Percentiles rank a stretch among this genome's conserved stretches.
Evolutionary conservation across 2,113 vertebrate species (phyloP).

Genomic region (Tychaedon coryphoeus): DNA sequence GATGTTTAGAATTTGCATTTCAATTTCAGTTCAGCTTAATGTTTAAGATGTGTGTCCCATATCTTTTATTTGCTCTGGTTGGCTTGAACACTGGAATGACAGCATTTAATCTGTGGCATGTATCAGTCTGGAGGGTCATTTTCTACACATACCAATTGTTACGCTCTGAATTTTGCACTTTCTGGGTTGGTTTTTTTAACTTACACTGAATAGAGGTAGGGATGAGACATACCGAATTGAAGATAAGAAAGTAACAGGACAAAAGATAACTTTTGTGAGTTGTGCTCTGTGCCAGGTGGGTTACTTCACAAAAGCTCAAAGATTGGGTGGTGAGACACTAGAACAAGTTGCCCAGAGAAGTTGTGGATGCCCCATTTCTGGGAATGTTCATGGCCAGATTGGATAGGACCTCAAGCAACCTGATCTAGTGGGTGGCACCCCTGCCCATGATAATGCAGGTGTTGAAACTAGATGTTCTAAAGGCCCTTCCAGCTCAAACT

Average conservation of each 20-base stretch:
- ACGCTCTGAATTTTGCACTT: not conserved
- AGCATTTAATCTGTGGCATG: not conserved
- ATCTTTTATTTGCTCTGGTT: not conserved
- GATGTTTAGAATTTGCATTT: not conserved
- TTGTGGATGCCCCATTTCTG: not conserved
- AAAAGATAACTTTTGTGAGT: not conserved
- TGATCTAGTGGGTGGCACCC: not conserved
- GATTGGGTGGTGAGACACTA: not conserved
- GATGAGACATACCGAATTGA: not conserved
- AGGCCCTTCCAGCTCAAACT: not conserved
- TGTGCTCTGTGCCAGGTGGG: fast-evolving
- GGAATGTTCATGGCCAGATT: not conserved
- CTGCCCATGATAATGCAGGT: not conserved
- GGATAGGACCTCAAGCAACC: not conserved
- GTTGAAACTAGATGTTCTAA: not conserved
- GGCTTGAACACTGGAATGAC: not conserved
- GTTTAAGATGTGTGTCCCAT: fast-evolving
- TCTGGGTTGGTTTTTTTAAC: not conserved
- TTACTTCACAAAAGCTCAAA: not conserved
- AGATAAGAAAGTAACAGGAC: not conserved
- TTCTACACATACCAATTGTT: not conserved
- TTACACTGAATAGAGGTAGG: not conserved
- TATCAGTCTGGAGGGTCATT: not conserved
- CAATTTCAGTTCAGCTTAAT: not conserved
- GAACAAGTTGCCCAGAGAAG: not conserved